Conservation (phyloP, 1,140 invertebrate genomes). For the Ooceraea biroi region DNA sequence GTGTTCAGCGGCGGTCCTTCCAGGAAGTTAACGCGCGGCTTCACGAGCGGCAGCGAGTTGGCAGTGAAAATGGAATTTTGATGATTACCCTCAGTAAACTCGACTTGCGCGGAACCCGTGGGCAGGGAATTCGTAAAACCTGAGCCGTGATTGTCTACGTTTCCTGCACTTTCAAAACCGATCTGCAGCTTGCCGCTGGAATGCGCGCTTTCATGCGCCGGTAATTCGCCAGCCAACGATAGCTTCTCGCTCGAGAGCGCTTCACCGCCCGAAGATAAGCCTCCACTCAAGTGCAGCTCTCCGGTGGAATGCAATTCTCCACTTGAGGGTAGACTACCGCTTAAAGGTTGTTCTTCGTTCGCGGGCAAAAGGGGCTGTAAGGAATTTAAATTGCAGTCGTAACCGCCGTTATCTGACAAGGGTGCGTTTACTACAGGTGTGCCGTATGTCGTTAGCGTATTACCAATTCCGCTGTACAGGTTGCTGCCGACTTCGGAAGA, state of each 20-base stretch:
- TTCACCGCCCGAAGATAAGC: constrained; percentile 45
- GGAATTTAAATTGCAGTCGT: constrained; percentile 72
- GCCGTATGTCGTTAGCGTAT: constrained; percentile 78
- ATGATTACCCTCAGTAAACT: not conserved
- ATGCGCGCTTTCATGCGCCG: constrained; percentile 5
- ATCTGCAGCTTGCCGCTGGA: not conserved
- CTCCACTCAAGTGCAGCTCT: constrained; percentile 34
- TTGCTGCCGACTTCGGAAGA: constrained; percentile 76
- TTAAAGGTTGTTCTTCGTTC: constrained; percentile 52
- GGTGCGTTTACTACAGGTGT: constrained; percentile 72
- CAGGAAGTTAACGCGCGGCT: constrained; percentile 35
- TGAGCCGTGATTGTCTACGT: not conserved
- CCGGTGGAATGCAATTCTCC: constrained; percentile 45
- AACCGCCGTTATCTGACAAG: constrained; percentile 58
- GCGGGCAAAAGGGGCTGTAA: constrained; percentile 63
- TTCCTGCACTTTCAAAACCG: constrained; percentile 26
- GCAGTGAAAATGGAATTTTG: constrained; percentile 23
- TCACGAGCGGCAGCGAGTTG: constrained; percentile 27
- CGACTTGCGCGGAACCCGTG: not conserved
- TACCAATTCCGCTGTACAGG: constrained; percentile 77
- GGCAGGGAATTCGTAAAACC: constrained; percentile 27
- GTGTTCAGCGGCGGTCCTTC: constrained; percentile 77
- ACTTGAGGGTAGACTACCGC: not conserved
- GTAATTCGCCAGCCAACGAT: constrained; percentile 22
- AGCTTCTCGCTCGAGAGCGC: constrained; percentile 16